phyloP scores from a whole-genome alignment of 2,888 invertebrate genomes.

The Holacanthella duospinosa region DNA sequence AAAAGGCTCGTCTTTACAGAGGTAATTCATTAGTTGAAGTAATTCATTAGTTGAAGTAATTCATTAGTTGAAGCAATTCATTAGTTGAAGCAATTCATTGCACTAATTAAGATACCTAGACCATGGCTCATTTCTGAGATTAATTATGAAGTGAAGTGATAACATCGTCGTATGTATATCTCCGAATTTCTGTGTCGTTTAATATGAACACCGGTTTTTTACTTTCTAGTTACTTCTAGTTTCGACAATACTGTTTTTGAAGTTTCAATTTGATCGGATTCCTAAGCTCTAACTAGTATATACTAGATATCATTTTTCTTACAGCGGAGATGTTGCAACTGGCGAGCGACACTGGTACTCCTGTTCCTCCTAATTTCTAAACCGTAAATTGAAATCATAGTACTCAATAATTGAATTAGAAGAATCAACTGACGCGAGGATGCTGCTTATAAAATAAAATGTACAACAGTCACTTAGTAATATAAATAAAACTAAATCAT shows the following conservation, averaged over 20 bases:
- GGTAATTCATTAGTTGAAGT: constrained; percentile 46
- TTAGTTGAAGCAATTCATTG: too few species aligned
- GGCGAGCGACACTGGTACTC: constrained; percentile 39
- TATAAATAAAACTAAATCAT: not conserved
- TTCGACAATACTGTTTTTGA: too few species aligned
- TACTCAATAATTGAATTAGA: constrained; percentile 5
- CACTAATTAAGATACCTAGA: too few species aligned
- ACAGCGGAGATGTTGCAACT: constrained; percentile 40
- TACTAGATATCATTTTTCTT: constrained; percentile 16
- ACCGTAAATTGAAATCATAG: not conserved
- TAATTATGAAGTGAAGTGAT: too few species aligned
- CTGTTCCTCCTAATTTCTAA: constrained; percentile 39
- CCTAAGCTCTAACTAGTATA: constrained; percentile 10
- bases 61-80: too few species aligned
- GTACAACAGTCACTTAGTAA: not conserved
- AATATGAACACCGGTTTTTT: too few species aligned
- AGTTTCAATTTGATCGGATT: too few species aligned
- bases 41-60: too few species aligned
- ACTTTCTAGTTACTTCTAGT: too few species aligned
- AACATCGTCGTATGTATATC: too few species aligned
- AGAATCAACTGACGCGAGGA: not conserved
- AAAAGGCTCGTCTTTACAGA: constrained; percentile 55
- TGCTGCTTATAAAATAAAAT: not conserved
- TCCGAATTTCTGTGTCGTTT: too few species aligned
- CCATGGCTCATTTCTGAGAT: too few species aligned